Base-by-base conservation (phyloP, 23 tunicate species). In the Trididemnum nubilum region DNA sequence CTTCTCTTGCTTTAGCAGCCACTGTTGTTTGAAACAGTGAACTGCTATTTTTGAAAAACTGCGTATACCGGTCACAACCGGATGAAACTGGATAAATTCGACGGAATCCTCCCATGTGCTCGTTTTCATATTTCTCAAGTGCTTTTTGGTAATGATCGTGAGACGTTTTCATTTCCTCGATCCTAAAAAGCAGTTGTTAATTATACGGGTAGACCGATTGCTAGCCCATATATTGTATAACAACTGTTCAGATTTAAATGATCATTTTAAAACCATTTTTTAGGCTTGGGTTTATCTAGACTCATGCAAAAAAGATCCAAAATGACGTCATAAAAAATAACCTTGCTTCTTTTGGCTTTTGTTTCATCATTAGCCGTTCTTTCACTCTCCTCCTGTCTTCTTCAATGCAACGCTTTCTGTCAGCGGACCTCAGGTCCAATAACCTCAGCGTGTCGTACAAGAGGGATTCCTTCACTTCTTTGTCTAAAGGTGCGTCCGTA, bases 1-100 rank as follows among this genome's bases (percentile, higher is more conserved):
- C 93, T 80, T 93, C 93, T 80, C 98, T 79, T 38, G 96, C 99
- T 69, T 95, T 95, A 25, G 96, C 86, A 25, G 96, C 96, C 24
- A 92, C 96, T 9, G 99, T 95, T 1, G 96, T 95, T 86, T 95
- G 99, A 73, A 89, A 95, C 51, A 95, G 71, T n/a, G 99, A 95
- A 54, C 96, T 86, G 39, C 89, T 85, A 76, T 89, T 95, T 34
- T 95, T 87, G 71, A 95, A 95, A 59, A 79, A 95, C 66, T 82
- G 64, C 71, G 67, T 85, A 71, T 95, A 95, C 77, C 86, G 82
- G 24, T 90, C 96, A 29, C 71, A 36, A 19, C 86, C 96, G 22
- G 83, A 61, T 61, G 67, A 12, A 72, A 28, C 39, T 2, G 99
- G 99, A 60, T 95, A 95, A 32, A 90, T 90, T 29, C 99, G 52